Base-by-base conservation (phyloP, 2,113 vertebrate genomes). In the Xiphophorus couchianus region DNA sequence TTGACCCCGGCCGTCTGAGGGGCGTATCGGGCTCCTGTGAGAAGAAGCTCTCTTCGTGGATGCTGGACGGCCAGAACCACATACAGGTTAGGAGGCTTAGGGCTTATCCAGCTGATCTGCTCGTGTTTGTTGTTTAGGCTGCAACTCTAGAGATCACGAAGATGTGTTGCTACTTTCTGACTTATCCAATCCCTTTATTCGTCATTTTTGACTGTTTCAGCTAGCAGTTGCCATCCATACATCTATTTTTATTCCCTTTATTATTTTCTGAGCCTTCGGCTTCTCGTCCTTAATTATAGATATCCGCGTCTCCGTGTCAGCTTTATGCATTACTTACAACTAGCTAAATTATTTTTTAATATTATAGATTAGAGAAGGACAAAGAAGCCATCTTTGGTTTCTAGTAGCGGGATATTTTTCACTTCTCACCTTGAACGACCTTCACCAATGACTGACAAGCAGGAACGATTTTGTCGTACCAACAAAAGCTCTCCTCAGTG, bases 21-120 rank as follows among this genome's bases (percentile, higher is more conserved):
- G 98, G 97, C 67, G 83, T 97, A 89, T 98, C 97, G 0, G 97
- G 96, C 85, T 98, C 97, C 0, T 96, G 96, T 0, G 97, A 97
- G 88, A 97, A 96, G 89, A 92, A 82, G 22, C 94, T 99, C 54
- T 90, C 90, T 72, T 93, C 96, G 93, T 99, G 97, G 98, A 95
- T 74, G 66, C 90, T 97, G 90, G 95, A 97, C 78, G 86, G 89
- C 82, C 97, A 96, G 90, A 96, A 94, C 90, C 94, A 93, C 89
- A 92, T 99, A 74, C 95, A 98, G 97, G 98, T 99, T 94, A 97
- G 96, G 85, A 88, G 39, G 82, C 69, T 58, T 2, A 17, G 28
- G 6, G 17, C 17, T n/a, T n/a, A 7, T 27, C 31, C 68, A 33
- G 54, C 25, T 71, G 31, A 71, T 61, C 33, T 28, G 6, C 33